phyloP scores from a whole-genome alignment of 2,797 vertebrate species.

The Periophthalmus magnuspinnatus region DNA sequence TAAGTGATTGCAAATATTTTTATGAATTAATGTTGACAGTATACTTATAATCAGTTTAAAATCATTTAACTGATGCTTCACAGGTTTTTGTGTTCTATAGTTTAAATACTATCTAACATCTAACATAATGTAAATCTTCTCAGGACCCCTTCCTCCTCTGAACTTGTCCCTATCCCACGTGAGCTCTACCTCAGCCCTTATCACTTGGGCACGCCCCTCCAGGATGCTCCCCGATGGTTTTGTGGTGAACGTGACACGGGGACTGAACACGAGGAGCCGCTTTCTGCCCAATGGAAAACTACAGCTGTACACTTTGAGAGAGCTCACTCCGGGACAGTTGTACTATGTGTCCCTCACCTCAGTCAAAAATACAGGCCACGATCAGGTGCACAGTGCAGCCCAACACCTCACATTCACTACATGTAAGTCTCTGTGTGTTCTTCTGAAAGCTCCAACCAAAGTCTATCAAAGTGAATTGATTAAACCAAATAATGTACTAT shows the following conservation, averaged over 20 bases:
- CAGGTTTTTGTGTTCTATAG: background rate
- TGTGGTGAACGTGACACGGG: constrained; percentile 90
- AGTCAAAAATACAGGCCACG: constrained; percentile 80
- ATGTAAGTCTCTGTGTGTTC: constrained; percentile 74
- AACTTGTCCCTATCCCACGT: constrained; percentile 88
- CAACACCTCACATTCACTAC: constrained; percentile 85
- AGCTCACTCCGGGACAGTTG: constrained; percentile 84
- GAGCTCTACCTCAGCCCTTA: constrained; percentile 81
- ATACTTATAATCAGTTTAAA: background rate
- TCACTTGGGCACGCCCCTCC: constrained; percentile 83
- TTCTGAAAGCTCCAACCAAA: background rate
- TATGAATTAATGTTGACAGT: background rate
- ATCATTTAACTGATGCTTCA: background rate
- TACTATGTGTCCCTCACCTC: constrained; percentile 87
- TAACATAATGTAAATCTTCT: constrained; percentile 20
- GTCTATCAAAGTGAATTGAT: background rate
- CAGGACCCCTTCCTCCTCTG: constrained; percentile 89
- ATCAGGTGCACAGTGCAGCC: constrained; percentile 87
- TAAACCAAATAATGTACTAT: background rate
- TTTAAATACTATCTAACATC: background rate
- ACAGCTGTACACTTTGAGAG: constrained; percentile 83
- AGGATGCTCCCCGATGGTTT: constrained; percentile 83
- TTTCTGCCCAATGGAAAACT: constrained; percentile 87
- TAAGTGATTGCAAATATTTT: no score
- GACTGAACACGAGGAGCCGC: constrained; percentile 89